Evolutionary conservation across 2,888 invertebrate species (phyloP).

Genomic region (Myathropa florea): DNA sequence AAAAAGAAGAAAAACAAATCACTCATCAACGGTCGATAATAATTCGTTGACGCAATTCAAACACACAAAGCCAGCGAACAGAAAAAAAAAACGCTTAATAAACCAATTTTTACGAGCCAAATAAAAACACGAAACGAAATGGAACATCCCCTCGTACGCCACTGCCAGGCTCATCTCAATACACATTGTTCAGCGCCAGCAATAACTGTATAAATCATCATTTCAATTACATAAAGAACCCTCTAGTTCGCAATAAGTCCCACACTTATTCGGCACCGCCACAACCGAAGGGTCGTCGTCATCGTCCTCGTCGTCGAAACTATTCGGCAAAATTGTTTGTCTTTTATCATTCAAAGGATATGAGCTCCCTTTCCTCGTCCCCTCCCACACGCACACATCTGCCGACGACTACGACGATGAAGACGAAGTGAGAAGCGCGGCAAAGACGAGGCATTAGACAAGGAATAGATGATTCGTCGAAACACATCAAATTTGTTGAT

Average conservation of each 20-base stretch:
- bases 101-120: slow-evolving; percentile 23
- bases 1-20: slow-evolving; percentile 4
- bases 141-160: slow-evolving; percentile 5
- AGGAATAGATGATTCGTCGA: slow-evolving; percentile 57
- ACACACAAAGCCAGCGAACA: neutral
- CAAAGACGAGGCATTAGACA: slow-evolving; percentile 48
- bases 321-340: slow-evolving; percentile 53
- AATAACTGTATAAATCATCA: slow-evolving; percentile 67
- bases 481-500: slow-evolving; percentile 67
- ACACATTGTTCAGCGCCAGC: slow-evolving; percentile 39
- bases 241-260: slow-evolving; percentile 27
- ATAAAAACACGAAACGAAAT: slow-evolving; percentile 25
- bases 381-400: neutral
- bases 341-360: slow-evolving; percentile 64
- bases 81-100: slow-evolving; percentile 10
- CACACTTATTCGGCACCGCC: slow-evolving; percentile 16
- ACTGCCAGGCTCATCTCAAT: slow-evolving; percentile 13
- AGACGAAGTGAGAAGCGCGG: neutral
- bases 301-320: slow-evolving; percentile 28
- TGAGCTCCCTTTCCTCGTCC: neutral
- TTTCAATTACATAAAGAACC: slow-evolving; percentile 68
- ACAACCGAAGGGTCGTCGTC: slow-evolving; percentile 12
- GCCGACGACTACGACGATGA: neutral
- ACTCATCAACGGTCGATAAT: slow-evolving; percentile 20
- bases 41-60: neutral